Percentiles rank a stretch among this genome's conserved stretches.
These are phyloP conservation scores for Sylvia borin DNA, from an alignment of 2,797 vertebrate genomes.

Conservation along the genomic window DNA sequence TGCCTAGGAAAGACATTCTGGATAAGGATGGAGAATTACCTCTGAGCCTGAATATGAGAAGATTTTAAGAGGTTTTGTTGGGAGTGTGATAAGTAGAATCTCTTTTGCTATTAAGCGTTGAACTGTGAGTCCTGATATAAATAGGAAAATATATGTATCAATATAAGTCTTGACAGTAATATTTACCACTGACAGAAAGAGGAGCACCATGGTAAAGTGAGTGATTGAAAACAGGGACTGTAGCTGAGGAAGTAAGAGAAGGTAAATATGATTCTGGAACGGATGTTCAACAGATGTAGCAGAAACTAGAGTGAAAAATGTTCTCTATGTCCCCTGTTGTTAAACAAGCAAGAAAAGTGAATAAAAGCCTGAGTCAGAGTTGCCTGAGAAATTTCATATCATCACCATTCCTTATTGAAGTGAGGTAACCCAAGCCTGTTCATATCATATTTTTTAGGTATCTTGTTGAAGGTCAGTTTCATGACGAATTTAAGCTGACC, in stretches of 20 bases:
- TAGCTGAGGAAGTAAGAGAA: not conserved
- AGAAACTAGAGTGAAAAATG: not conserved
- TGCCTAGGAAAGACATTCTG: not conserved
- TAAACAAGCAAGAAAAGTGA: not conserved
- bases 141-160: not conserved
- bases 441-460: not conserved
- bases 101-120: not conserved
- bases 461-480: not conserved
- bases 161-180: not conserved
- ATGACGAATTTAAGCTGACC: not conserved
- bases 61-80: not conserved
- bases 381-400: not conserved
- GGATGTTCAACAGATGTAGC: not conserved
- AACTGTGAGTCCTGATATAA: not conserved
- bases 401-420: not conserved
- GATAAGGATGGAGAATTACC: not conserved
- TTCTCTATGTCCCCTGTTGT: not conserved
- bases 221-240: not conserved
- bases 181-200: not conserved
- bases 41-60: not conserved
- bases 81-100: not conserved
- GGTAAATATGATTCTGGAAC: not conserved
- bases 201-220: not conserved
- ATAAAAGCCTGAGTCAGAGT: not conserved
- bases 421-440: not conserved